phyloP scores from a whole-genome alignment of 2,797 vertebrate genomes.

The Catostomus latipinnis region DNA sequence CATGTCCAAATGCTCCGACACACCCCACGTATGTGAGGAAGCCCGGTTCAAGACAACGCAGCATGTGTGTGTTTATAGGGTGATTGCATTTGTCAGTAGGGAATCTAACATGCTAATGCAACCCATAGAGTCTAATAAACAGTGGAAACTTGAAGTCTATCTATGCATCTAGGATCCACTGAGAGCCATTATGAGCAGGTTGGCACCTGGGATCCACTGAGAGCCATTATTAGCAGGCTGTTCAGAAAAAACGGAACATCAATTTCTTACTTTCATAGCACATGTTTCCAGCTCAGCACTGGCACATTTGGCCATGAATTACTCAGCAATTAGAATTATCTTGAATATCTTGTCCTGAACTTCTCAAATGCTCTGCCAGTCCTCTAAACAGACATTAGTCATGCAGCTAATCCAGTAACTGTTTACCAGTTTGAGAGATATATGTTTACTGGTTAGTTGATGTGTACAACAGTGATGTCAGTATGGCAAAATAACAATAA shows the following conservation, averaged over 20 bases:
- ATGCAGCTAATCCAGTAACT: neutral
- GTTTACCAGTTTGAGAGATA: no score
- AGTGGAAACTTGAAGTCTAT: constrained; percentile 75
- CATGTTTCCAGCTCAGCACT: constrained; percentile 47
- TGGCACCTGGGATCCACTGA: constrained; percentile 77
- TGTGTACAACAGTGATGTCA: no score
- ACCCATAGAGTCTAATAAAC: constrained; percentile 76
- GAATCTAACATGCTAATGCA: constrained; percentile 79
- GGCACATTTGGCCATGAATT: constrained; percentile 27
- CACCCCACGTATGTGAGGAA: constrained; percentile 66
- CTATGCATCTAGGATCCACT: constrained; percentile 76
- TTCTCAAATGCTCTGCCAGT: neutral
- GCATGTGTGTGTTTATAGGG: constrained; percentile 78
- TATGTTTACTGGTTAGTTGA: no score
- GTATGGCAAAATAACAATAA: no score
- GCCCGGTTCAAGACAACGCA: constrained; percentile 72
- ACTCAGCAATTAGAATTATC: constrained; percentile 60
- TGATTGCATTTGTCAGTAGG: constrained; percentile 71
- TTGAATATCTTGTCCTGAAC: constrained; percentile 19
- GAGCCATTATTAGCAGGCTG: constrained; percentile 69
- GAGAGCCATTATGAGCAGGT: constrained; percentile 71
- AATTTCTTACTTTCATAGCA: constrained; percentile 57
- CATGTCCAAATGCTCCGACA: constrained; percentile 46
- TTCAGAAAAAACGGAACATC: constrained; percentile 62
- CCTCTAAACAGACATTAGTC: neutral